phyloP scores from a whole-genome alignment of 1,140 invertebrate species.

The Stegodyphus dumicola region DNA sequence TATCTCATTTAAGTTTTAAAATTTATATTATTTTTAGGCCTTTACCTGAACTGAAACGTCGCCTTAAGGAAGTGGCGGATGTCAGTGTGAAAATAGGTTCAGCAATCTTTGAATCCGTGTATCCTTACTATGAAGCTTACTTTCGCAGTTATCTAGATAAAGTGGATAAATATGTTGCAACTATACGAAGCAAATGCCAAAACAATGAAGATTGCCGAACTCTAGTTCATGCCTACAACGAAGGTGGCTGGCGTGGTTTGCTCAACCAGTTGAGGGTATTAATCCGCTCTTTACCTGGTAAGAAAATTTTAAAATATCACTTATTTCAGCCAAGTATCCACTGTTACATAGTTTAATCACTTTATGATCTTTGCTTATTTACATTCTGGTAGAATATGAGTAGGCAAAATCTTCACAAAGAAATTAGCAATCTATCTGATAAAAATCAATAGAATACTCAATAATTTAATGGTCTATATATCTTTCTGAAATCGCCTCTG shows the following conservation, averaged over 20 bases:
- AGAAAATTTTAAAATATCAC: not conserved
- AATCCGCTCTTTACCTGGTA: constrained; percentile 26
- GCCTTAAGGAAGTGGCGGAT: not conserved
- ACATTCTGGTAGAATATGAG: too few relatives aligned
- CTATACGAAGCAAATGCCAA: constrained; percentile 11
- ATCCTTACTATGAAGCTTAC: constrained; percentile 31
- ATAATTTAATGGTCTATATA: too few relatives aligned
- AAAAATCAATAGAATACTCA: too few relatives aligned
- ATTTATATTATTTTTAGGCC: constrained; percentile 10
- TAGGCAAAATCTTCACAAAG: too few relatives aligned
- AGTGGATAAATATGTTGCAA: constrained; percentile 1
- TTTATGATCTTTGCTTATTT: too few relatives aligned
- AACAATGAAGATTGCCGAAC: constrained; percentile 40
- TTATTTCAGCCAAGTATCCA: too few relatives aligned
- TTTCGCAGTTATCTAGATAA: constrained; percentile 1
- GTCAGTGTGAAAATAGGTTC: not conserved
- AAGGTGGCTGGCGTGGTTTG: constrained; percentile 15
- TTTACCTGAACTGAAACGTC: constrained; percentile 9
- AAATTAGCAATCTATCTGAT: too few relatives aligned
- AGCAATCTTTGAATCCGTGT: constrained; percentile 11
- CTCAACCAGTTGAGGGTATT: not conserved
- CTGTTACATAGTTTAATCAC: too few relatives aligned
- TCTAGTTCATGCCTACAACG: constrained; percentile 20
- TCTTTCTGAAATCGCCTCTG: too few relatives aligned
- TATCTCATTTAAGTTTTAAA: not conserved